These are phyloP conservation scores for Thumatha senex DNA, from an alignment of 2,888 invertebrate species.

Conservation along the genomic window DNA sequence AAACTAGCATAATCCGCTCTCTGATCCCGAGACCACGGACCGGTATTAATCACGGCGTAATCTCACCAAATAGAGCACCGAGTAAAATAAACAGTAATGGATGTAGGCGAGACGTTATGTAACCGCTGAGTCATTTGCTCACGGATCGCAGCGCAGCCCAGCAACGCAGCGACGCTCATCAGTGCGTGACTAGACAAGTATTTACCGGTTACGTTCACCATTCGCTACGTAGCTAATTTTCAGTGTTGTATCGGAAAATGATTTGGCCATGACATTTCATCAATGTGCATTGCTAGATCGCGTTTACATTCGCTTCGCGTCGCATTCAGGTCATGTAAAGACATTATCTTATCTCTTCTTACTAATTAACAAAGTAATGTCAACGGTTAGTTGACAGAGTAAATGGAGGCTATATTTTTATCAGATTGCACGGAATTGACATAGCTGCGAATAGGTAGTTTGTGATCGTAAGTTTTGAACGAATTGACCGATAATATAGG, in stretches of 20 bases:
- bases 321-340: not conserved
- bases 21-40: slow-evolving; percentile 49
- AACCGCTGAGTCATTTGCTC: slow-evolving; percentile 57
- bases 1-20: slow-evolving; percentile 45
- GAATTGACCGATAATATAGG: too few relatives aligned
- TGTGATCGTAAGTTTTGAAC: too few relatives aligned
- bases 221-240: slow-evolving; percentile 49
- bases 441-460: too few relatives aligned
- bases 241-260: slow-evolving; percentile 43
- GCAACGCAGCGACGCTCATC: slow-evolving; percentile 41
- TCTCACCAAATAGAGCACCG: slow-evolving; percentile 59
- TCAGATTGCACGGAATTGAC: too few relatives aligned
- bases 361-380: not conserved
- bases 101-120: slow-evolving; percentile 55
- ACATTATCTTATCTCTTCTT: not conserved
- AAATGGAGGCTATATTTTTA: too few relatives aligned
- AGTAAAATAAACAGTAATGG: slow-evolving; percentile 56
- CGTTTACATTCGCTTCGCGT: slow-evolving; percentile 5
- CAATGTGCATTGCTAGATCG: slow-evolving; percentile 29
- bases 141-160: slow-evolving; percentile 19
- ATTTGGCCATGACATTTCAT: slow-evolving; percentile 63
- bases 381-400: not conserved
- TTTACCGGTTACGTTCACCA: slow-evolving; percentile 50
- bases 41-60: slow-evolving; percentile 64
- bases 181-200: slow-evolving; percentile 63